A percentile compares a stretch with the other conserved stretches of the same genome.
Evolutionary conservation across 2,888 invertebrate genomes (phyloP).

Genomic region (Tetramorium bicarinatum): DNA sequence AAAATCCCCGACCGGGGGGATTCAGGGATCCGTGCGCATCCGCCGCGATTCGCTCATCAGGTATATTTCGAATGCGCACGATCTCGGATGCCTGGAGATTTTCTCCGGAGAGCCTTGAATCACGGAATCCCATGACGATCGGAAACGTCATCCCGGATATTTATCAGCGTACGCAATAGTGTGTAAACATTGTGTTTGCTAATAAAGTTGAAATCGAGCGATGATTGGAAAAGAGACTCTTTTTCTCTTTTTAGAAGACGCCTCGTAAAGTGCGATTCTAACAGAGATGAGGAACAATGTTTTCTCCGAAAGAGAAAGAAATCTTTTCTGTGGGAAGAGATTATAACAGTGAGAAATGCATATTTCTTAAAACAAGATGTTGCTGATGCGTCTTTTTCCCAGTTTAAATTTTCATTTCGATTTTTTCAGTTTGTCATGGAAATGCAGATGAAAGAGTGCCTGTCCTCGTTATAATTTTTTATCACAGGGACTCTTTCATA

Average conservation of each 20-base stretch:
- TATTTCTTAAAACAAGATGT: not conserved
- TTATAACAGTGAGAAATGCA: not conserved
- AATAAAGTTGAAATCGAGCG: not conserved
- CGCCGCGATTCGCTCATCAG: not conserved
- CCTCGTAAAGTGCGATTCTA: not conserved
- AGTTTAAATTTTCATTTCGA: not conserved
- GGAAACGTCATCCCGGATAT: conserved; percentile 1
- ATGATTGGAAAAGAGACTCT: not conserved
- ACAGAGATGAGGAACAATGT: not conserved
- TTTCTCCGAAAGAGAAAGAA: not conserved
- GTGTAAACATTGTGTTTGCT: not conserved
- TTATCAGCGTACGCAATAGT: not conserved
- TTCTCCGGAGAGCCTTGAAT: conserved; percentile 2
- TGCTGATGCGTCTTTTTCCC: not conserved
- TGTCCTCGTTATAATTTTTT: not conserved
- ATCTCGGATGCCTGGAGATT: not conserved
- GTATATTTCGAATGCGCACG: not conserved
- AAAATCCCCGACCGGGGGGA: conserved; percentile 5
- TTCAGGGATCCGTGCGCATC: not conserved
- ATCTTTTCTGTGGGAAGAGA: not conserved
- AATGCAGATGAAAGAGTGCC: not conserved
- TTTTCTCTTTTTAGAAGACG: not conserved
- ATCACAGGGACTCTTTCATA: not conserved
- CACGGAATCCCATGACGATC: not conserved
- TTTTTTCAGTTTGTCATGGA: not conserved